Percentiles rank a stretch among this genome's conserved stretches.
Evolutionary conservation across 1,140 invertebrate species (phyloP).

Genomic region (Bombus superbus): DNA sequence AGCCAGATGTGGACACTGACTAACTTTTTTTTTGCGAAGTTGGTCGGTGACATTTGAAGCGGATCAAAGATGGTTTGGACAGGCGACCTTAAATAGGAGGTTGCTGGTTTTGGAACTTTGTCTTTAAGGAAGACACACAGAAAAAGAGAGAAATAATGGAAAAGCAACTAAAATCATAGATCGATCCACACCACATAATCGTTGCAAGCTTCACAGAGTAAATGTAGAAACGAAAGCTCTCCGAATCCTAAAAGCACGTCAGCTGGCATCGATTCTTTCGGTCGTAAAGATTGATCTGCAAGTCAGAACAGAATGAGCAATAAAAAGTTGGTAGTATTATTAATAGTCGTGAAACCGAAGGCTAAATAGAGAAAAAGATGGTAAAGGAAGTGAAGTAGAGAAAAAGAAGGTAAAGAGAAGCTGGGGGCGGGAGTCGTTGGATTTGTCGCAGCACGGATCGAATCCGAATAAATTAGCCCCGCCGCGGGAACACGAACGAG

Average conservation of each 20-base stretch:
- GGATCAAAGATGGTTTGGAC: no score
- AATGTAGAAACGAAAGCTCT: not conserved
- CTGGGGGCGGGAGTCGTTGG: constrained; percentile 65
- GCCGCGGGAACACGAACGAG: constrained; percentile 78
- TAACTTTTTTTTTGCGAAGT: not conserved
- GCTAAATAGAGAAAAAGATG: not conserved
- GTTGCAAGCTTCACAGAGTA: not conserved
- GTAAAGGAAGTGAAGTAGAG: no score
- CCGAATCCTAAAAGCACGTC: constrained; percentile 8
- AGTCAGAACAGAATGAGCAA: constrained; percentile 28
- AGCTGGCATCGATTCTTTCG: constrained; percentile 36
- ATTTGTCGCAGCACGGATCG: constrained; percentile 78
- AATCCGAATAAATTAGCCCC: constrained; percentile 83
- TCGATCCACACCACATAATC: no score
- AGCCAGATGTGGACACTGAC: not conserved
- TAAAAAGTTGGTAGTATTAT: constrained; percentile 48
- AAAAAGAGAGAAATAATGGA: not conserved
- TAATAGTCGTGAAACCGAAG: constrained; percentile 44
- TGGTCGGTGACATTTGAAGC: not conserved
- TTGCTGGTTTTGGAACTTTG: no score
- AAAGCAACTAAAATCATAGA: not conserved
- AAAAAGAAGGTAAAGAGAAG: not conserved
- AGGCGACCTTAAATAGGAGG: no score
- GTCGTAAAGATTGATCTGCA: constrained; percentile 39
- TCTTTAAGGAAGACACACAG: not conserved